These are phyloP conservation scores for Isaurus tuberculatus DNA, from an alignment of 92 coral and sea anemone species.

Conservation along the genomic window DNA sequence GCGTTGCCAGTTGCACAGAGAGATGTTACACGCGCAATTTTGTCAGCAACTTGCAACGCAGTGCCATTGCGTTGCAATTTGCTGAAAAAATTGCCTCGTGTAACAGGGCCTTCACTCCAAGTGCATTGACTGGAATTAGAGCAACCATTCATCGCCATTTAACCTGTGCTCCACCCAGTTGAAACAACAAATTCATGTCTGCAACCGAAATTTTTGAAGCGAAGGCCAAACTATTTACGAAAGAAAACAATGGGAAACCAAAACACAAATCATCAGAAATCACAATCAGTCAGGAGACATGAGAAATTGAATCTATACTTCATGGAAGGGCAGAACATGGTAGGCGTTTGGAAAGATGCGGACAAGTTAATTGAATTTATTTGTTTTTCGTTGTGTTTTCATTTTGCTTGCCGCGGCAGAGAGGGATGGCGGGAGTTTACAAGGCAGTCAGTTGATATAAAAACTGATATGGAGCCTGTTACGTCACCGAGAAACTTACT, in stretches of 20 bases:
- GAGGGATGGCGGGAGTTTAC: constrained; percentile 23
- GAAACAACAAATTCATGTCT: too few species aligned
- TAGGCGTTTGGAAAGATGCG: constrained; percentile 46
- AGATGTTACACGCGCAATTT: too few species aligned
- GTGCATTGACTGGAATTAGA: too few species aligned
- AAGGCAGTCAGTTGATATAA: constrained; percentile 20
- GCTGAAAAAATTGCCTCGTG: too few species aligned
- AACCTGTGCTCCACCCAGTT: too few species aligned
- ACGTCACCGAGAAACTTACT: constrained; percentile 33
- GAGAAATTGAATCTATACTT: constrained; percentile 31
- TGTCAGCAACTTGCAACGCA: too few species aligned
- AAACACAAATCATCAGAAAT: constrained; percentile 45
- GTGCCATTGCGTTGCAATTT: too few species aligned
- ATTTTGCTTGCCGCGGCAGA: constrained; percentile 20
- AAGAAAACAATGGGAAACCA: constrained; percentile 49
- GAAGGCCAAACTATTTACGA: constrained; percentile 44
- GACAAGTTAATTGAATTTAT: constrained; percentile 51
- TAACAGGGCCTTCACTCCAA: too few species aligned
- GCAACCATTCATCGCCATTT: too few species aligned
- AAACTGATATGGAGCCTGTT: constrained; percentile 35
- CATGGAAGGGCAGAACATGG: constrained; percentile 22
- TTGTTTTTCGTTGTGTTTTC: background rate
- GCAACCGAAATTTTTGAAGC: too few species aligned
- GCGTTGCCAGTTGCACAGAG: too few species aligned
- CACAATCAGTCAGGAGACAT: too few species aligned